These are phyloP conservation scores for Balaeniceps rex DNA, from an alignment of 2,113 vertebrate genomes.

Conservation along the genomic window DNA sequence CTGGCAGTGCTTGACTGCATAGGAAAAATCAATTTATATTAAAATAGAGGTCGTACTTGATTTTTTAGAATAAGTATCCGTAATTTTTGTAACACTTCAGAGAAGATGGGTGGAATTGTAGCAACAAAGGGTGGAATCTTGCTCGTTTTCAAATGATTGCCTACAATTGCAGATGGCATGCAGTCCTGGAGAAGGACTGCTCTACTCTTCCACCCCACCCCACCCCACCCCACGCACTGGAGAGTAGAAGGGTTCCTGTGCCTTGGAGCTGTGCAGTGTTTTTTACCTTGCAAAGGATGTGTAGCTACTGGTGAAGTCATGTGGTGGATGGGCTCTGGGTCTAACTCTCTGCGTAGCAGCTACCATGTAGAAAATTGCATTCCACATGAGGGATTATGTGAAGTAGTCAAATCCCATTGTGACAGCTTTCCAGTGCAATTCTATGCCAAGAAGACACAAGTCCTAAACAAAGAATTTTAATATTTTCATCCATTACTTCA, in stretches of 20 bases:
- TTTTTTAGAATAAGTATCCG: constrained; percentile 7
- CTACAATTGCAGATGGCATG: neutral
- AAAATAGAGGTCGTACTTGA: neutral
- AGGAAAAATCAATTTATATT: constrained; percentile 18
- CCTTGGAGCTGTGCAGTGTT: neutral
- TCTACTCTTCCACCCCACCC: neutral
- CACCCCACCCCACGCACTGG: neutral
- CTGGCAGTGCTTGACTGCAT: neutral
- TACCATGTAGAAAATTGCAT: neutral
- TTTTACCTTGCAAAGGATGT: neutral
- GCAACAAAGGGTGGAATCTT: constrained; percentile 21
- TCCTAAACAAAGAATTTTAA: constrained; percentile 48
- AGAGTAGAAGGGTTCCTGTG: neutral
- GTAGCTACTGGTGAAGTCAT: neutral
- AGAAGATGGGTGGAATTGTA: constrained; percentile 26
- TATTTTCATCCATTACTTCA: constrained; percentile 52
- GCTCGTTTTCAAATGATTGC: neutral
- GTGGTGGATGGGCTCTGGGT: neutral
- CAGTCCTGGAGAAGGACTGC: neutral
- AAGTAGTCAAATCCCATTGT: neutral
- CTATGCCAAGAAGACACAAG: neutral
- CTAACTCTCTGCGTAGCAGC: neutral
- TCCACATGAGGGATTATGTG: neutral
- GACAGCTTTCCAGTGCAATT: neutral
- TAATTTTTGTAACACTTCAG: constrained; percentile 40